Evolutionary conservation across 2,797 vertebrate species (phyloP), one percentile per base, ranked within the genome.

Genomic region (Sebastes hubbsi): DNA sequence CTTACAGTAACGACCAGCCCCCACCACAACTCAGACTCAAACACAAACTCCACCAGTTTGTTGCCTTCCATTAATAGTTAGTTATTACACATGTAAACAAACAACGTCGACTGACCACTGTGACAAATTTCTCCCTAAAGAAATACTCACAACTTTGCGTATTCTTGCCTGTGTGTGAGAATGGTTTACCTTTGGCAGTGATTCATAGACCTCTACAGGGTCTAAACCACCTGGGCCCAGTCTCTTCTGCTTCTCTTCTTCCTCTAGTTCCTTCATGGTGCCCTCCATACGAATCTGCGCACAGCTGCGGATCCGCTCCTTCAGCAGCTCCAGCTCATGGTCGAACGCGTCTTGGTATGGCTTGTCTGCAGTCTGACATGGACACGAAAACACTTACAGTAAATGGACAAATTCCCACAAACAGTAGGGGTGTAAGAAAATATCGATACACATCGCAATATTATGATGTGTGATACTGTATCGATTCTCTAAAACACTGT

Each of bases 181-280:
- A 3, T 46, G n/a, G 2, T n/a, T 79, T 87, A 97, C 97, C 85
- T 87, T 6, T 0, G 97, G 97, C 4, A 98, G 94, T 0, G 95
- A 90, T 36, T 97, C 93, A 2, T 97, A 98, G 52, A 98, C 97
- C 8, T 98, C 97, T 0, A 96, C 94, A 0, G 97, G 97, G 90
- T 99, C 97, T 52, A 98, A 89, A 2, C 97, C 97, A 0, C 97
- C 97, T 0, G 97, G 97, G 0, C 97, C 97, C 4, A 97, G 90
- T 3, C 97, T 96, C 22, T 95, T 96, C 92, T 93, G 94, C 32
- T 90, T 86, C 79, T 97, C 97, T 78, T 98, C 96, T 20, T 97
- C 97, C 90, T 97, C 96, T 0, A 96, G 95, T 22, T 98, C 97
- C 77, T 95, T 95, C 94, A 96, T 83, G 0, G 96, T 95, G 4